Evolutionary conservation across 2,888 invertebrate species (phyloP).

Genomic region (Heliconius aoede): DNA sequence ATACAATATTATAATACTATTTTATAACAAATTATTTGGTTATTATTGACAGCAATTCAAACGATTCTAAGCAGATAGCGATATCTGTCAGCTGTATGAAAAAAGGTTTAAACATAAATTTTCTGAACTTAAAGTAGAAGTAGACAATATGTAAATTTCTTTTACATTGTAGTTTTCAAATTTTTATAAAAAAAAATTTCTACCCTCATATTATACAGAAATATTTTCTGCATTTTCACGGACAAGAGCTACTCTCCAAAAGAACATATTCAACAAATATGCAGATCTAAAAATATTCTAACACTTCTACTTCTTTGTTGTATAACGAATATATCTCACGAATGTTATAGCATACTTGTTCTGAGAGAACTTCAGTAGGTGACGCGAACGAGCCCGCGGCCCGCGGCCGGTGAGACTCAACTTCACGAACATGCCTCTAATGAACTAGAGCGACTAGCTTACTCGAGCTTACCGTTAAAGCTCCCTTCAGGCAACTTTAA

Average conservation of each 20-base stretch:
- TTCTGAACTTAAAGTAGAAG: too few species aligned
- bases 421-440: conserved; percentile 1
- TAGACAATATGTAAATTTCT: too few species aligned
- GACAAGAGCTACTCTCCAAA: background rate
- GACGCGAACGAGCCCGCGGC: background rate
- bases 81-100: too few species aligned
- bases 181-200: background rate
- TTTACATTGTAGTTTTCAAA: too few species aligned
- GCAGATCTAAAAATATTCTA: conserved; percentile 20
- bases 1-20: too few species aligned
- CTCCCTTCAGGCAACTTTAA: background rate
- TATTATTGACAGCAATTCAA: too few species aligned
- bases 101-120: too few species aligned
- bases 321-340: conserved; percentile 1
- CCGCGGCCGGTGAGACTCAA: background rate
- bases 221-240: background rate
- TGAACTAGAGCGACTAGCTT: conserved; percentile 1
- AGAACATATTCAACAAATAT: conserved; percentile 8
- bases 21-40: too few species aligned
- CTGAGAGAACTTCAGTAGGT: background rate
- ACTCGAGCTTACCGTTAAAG: background rate
- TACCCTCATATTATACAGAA: background rate
- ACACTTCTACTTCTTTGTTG: background rate
- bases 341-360: background rate
- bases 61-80: too few species aligned